Conservation (phyloP, 2,888 invertebrate species). For the Amphipyra tragopoginis region DNA sequence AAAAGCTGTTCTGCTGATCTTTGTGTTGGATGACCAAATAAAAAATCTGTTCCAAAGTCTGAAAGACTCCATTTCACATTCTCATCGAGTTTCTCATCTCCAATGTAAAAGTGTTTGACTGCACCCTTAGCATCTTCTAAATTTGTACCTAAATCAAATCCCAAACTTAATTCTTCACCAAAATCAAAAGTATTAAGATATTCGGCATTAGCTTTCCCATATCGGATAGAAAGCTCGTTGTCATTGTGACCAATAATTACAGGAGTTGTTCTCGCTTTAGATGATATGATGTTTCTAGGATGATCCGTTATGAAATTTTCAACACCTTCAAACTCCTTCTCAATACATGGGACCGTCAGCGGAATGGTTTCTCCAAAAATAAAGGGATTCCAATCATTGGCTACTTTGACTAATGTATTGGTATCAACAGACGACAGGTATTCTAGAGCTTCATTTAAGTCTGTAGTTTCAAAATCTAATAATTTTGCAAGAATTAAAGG, state of each 20-base stretch:
- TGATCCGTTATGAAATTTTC: slow-evolving; percentile 39
- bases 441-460: slow-evolving; percentile 27
- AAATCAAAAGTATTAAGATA: slow-evolving; percentile 11
- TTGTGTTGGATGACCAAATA: slow-evolving; percentile 32
- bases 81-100: slow-evolving; percentile 33
- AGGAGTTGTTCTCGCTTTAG: slow-evolving; percentile 20
- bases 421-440: slow-evolving; percentile 30
- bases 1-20: slow-evolving; percentile 18
- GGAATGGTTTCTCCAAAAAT: background rate
- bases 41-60: slow-evolving; percentile 25
- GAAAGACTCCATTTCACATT: slow-evolving; percentile 11
- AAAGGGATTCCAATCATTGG: slow-evolving; percentile 4
- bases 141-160: slow-evolving; percentile 25
- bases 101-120: slow-evolving; percentile 35
- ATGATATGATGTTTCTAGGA: slow-evolving; percentile 17
- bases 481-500: slow-evolving; percentile 27
- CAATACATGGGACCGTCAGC: slow-evolving; percentile 23
- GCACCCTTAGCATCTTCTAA: slow-evolving; percentile 13
- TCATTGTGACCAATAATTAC: slow-evolving; percentile 40
- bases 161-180: background rate
- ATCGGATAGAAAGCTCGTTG: slow-evolving; percentile 18
- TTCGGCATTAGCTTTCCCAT: background rate
- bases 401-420: slow-evolving; percentile 12
- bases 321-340: slow-evolving; percentile 30
- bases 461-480: slow-evolving; percentile 31